These are phyloP conservation scores for Craterocephalus amniculus DNA, from an alignment of 2,797 vertebrate genomes.

Conservation along the genomic window DNA sequence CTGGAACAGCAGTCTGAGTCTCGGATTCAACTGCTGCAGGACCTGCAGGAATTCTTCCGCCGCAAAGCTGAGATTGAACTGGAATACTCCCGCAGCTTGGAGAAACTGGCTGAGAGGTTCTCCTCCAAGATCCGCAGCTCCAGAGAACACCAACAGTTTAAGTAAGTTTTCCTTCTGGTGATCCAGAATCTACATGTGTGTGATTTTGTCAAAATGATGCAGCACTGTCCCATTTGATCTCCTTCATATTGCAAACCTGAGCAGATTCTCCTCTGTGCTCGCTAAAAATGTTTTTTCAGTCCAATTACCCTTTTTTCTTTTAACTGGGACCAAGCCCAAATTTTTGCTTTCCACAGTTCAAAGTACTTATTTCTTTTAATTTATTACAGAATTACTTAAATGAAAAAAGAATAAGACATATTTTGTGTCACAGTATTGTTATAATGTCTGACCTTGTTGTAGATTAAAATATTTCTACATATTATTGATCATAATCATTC, in stretches of 20 bases:
- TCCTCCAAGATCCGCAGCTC: slow-evolving; percentile 98
- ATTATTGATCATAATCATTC: not conserved
- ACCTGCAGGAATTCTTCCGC: slow-evolving; percentile 99
- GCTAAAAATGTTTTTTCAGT: slow-evolving; percentile 2
- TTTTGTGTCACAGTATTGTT: too few species aligned
- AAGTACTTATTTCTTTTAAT: too few species aligned
- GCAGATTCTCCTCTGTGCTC: not conserved
- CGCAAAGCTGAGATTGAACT: slow-evolving; percentile 97
- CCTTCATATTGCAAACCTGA: slow-evolving; percentile 3
- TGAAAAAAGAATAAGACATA: too few species aligned
- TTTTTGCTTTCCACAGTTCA: not conserved
- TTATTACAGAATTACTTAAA: too few species aligned
- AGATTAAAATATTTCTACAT: not conserved
- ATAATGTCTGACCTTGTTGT: not conserved
- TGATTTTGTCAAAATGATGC: slow-evolving; percentile 1
- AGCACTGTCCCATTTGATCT: slow-evolving; percentile 8
- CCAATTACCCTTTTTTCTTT: slow-evolving; percentile 5
- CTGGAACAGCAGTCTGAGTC: slow-evolving; percentile 98
- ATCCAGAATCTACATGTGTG: not conserved
- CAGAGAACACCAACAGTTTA: slow-evolving; percentile 95
- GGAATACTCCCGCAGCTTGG: slow-evolving; percentile 96
- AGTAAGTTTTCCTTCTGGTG: slow-evolving; percentile 81
- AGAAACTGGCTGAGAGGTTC: slow-evolving; percentile 96
- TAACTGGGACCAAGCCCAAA: not conserved
- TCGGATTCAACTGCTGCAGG: slow-evolving; percentile 96